phyloP scores from a whole-genome alignment of 2,888 invertebrate genomes.

The Diploptera punctata region DNA sequence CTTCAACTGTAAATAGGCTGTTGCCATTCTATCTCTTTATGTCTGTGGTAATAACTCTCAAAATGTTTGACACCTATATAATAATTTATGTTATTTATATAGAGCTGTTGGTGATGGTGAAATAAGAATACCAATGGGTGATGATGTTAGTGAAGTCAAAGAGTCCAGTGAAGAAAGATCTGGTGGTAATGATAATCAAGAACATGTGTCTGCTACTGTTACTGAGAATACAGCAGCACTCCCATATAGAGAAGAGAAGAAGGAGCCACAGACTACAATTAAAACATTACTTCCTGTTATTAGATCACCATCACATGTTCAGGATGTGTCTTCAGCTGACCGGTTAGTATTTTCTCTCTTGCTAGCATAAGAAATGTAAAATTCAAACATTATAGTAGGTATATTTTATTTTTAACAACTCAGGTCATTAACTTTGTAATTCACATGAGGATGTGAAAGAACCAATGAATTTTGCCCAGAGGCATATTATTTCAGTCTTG shows the following conservation, averaged over 20 bases:
- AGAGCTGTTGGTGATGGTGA: constrained; percentile 3
- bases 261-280: constrained; percentile 25
- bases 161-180: constrained; percentile 5
- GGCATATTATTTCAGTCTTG: too few relatives aligned
- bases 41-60: too few relatives aligned
- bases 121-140: neutral
- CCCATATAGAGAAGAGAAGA: constrained; percentile 9
- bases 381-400: too few relatives aligned
- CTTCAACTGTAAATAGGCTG: too few relatives aligned
- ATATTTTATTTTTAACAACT: too few relatives aligned
- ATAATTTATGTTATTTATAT: too few relatives aligned
- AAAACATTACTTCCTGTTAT: constrained; percentile 18
- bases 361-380: too few relatives aligned
- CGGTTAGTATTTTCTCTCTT: constrained; percentile 2
- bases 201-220: neutral
- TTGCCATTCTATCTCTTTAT: too few relatives aligned
- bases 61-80: too few relatives aligned
- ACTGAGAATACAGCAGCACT: neutral
- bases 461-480: too few relatives aligned
- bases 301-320: constrained; percentile 12
- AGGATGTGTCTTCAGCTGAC: neutral
- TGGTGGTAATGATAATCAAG: neutral
- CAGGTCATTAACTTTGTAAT: too few relatives aligned
- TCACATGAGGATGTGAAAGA: too few relatives aligned
- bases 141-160: neutral